phyloP scores from a whole-genome alignment of 2,113 vertebrate species.

The Micronycteris hirsuta region DNA sequence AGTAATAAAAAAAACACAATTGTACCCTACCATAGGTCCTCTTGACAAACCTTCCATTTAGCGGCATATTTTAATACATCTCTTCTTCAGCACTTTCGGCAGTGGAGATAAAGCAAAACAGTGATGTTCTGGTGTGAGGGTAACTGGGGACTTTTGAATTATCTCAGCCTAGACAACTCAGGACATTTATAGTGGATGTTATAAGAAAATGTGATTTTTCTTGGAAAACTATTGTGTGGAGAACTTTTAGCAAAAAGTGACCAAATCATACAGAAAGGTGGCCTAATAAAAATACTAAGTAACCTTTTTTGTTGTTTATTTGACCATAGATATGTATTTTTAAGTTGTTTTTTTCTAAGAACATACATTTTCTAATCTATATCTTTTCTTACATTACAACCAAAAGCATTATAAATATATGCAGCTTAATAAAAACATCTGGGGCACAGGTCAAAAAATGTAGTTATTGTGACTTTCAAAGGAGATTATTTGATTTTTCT shows the following conservation, averaged over 20 bases:
- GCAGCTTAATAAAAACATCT: neutral
- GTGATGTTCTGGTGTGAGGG: neutral
- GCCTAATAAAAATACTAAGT: neutral
- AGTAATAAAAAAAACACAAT: slow-evolving; percentile 4
- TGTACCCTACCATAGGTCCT: neutral
- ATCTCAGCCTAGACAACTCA: neutral
- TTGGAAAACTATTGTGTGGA: slow-evolving; percentile 17
- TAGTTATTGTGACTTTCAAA: neutral
- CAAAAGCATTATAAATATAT: neutral
- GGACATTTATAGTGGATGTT: neutral
- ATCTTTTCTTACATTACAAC: neutral
- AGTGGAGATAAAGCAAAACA: neutral
- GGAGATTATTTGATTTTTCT: neutral
- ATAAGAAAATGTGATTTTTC: slow-evolving; percentile 37
- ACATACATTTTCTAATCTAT: neutral
- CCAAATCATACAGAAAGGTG: neutral
- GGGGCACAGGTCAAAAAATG: neutral
- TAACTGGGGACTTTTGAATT: neutral
- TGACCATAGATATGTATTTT: neutral
- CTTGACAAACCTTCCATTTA: slow-evolving; percentile 45
- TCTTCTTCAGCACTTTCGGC: neutral
- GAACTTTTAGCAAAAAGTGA: neutral
- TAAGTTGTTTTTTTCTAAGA: neutral
- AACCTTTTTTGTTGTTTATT: neutral
- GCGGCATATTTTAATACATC: neutral